phyloP scores from a whole-genome alignment of 2,113 vertebrate species.

The Neodon shergylaensis region DNA sequence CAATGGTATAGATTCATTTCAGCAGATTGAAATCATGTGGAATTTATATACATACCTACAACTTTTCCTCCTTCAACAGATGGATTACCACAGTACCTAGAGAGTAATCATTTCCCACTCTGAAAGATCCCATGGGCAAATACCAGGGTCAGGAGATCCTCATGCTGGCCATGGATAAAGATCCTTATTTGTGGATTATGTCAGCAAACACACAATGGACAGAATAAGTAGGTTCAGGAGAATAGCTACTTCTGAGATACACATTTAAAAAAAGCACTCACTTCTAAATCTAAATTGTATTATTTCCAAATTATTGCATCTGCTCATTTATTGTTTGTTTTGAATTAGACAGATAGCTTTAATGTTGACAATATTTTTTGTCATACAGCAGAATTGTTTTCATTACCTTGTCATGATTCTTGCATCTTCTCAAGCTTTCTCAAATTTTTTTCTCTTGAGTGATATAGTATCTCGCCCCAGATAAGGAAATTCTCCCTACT shows the following conservation, averaged over 20 bases:
- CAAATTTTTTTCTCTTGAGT: too few species aligned
- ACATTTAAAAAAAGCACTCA: neutral
- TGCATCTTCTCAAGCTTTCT: too few species aligned
- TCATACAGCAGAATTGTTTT: neutral
- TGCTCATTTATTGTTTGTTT: neutral
- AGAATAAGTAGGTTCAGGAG: fast-evolving
- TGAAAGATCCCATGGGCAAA: neutral
- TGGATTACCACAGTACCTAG: neutral
- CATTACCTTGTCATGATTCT: neutral
- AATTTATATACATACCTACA: neutral
- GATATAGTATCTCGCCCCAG: too few species aligned
- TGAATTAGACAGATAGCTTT: neutral
- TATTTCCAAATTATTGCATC: neutral
- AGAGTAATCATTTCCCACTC: neutral
- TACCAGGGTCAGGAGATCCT: too few species aligned
- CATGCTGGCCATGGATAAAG: neutral
- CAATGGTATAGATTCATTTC: neutral
- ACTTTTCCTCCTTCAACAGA: too few species aligned
- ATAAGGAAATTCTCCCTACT: too few species aligned
- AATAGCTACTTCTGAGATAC: neutral
- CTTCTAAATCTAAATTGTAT: neutral
- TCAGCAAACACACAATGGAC: fast-evolving
- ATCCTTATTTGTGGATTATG: too few species aligned
- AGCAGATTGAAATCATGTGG: neutral
- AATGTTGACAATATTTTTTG: neutral